Base-by-base conservation (phyloP, 1,140 invertebrate species). In the Charaxes varanes region DNA sequence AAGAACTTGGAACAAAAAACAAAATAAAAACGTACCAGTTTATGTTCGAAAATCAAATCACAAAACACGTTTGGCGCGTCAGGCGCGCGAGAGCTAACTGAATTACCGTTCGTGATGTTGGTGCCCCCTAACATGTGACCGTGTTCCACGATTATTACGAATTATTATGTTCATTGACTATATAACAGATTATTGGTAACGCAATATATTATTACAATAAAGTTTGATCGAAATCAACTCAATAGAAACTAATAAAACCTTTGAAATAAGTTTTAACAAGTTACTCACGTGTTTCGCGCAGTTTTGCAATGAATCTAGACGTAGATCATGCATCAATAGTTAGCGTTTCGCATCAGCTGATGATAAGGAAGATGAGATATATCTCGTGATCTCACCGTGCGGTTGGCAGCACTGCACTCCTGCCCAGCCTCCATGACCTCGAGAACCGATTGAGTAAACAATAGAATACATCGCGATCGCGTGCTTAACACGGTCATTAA, bases 51-150 rank as follows among this genome's bases (percentile, higher is more conserved):
- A 30, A 36, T 36, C 26, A 50, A 30, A 19, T 50, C 50, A 42
- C 41, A 18, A 15, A 32, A 68, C 62, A 78, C 72, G 73, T 74
- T 48, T 18, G 11, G 53, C 73, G 73, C 77, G 65, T 45, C 33
- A 38, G 23, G 51, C 73, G 77, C 73, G 72, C 73, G 47, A 38
- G 43, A 59, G 55, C 46, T 53, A 58, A 81, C 72, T 74, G 63
- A 61, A 33, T 41, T 46, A 22, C 45, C 24, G 23, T 41, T 32
- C 18, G 54, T 55, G 30, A 72, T 64, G 70, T 81, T 78, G 73
- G 77, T 74, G 65, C 65, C 45, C 40, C 64, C 48, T 58, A 60
- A 46, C 77, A 81, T 81, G 77, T 81, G 77, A 81, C 71, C 62
- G 62, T 37, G 56, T 13, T n/a, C 18, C 61, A 60, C 60, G 64